Evolutionary conservation across 2,113 vertebrate genomes (phyloP), one percentile per base, ranked within the genome.

Genomic region (Neoarius graeffei): DNA sequence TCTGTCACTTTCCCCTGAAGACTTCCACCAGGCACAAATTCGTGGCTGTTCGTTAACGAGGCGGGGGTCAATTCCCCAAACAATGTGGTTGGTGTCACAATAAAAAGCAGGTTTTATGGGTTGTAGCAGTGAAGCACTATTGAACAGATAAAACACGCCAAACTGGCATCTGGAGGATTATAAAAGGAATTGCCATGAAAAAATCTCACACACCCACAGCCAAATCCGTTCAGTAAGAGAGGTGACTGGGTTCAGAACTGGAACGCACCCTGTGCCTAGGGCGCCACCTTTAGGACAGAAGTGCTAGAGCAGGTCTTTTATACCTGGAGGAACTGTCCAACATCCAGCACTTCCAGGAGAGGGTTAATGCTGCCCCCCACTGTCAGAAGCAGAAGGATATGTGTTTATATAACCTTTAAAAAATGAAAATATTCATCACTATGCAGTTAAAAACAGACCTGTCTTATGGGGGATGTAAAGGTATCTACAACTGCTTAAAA

Each of bases 41-140:
- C 85, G 84, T 91, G 89, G 92, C 91, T 93, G 93, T 93, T 95
- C 94, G 94, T 95, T 94, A 94, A 93, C 90, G 89, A 92, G 92
- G 90, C 79, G 86, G 88, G 85, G 85, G 90, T 91, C 90, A 90
- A 91, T 91, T 91, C 90, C 90, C 90, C 77, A 88, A 89, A 91
- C 90, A 90, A 90, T 90, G 90, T 90, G 90, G 87, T 91, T 88
- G 83, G 82, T 91, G 90, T 89, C 90, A 91, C 90, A 90, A 90
- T 90, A 91, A 91, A 91, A 91, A 83, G 89, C 90, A 87, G 89
- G 87, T 87, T 91, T 91, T 91, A 91, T 90, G 89, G 89, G 85
- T 87, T 91, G 90, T 90, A 80, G 89, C 89, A 90, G 89, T 87
- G 89, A 90, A 90, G 90, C 90, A 83, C 90, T 91, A 91, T 91